phyloP scores from a whole-genome alignment of 2,113 vertebrate species.

The Catharus bicknelli region DNA sequence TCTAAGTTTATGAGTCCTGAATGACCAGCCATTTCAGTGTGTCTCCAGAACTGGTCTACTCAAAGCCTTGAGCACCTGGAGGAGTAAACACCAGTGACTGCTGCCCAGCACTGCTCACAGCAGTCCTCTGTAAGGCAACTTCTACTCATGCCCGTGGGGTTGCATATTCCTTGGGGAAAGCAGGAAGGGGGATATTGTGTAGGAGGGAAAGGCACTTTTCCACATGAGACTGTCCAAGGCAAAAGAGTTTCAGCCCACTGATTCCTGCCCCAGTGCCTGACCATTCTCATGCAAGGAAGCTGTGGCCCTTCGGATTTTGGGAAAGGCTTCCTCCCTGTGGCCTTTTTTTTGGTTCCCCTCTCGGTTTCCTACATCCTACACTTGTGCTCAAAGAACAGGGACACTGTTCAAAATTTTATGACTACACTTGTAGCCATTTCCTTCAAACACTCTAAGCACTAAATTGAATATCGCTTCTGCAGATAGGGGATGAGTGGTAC shows the following conservation, averaged over 20 bases:
- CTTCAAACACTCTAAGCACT: neutral
- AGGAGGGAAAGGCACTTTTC: neutral
- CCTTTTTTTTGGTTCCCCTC: neutral
- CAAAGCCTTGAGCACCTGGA: neutral
- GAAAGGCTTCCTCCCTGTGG: neutral
- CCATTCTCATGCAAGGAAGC: neutral
- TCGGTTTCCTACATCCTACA: neutral
- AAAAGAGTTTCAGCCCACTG: neutral
- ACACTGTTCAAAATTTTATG: neutral
- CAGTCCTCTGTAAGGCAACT: neutral
- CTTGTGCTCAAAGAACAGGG: neutral
- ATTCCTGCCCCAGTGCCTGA: neutral
- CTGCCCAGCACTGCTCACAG: neutral
- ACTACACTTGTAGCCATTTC: neutral
- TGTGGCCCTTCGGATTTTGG: neutral
- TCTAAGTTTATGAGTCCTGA: neutral
- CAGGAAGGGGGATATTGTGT: neutral
- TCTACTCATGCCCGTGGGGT: neutral
- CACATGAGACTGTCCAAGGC: neutral
- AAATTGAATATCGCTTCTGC: neutral
- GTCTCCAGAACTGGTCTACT: neutral
- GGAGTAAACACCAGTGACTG: neutral
- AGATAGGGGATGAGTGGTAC: constrained; percentile 6
- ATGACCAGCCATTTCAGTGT: neutral
- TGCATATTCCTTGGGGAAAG: neutral